phyloP scores from a whole-genome alignment of 2,797 vertebrate genomes.

The Chaunax sp. region DNA sequence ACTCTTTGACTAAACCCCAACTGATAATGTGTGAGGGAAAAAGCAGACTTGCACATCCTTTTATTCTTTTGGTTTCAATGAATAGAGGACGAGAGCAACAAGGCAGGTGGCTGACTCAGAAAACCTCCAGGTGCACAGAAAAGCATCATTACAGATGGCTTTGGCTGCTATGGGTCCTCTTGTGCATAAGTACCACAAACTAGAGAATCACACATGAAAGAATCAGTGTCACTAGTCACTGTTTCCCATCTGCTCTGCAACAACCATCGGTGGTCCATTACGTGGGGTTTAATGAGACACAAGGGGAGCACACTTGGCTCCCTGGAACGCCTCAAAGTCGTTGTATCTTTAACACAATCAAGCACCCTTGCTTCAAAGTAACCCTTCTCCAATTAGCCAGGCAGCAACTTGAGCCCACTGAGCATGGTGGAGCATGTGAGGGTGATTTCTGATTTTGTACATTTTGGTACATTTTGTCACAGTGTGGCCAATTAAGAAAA shows the following conservation, averaged over 20 bases:
- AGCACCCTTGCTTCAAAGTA: slow-evolving; percentile 70
- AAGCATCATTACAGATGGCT: slow-evolving; percentile 60
- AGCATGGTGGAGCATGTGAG: slow-evolving; percentile 27
- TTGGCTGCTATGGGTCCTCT: slow-evolving; percentile 54
- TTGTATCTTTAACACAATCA: slow-evolving; percentile 62
- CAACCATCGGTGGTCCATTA: slow-evolving; percentile 67
- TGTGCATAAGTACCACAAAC: slow-evolving; percentile 51
- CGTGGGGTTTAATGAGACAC: slow-evolving; percentile 75
- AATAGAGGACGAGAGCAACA: slow-evolving; percentile 23
- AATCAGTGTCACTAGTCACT: slow-evolving; percentile 62
- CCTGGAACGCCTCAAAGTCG: slow-evolving; percentile 47
- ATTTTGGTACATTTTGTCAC: slow-evolving; percentile 9
- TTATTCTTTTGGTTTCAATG: slow-evolving; percentile 40
- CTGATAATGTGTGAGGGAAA: slow-evolving; percentile 15
- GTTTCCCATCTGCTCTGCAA: slow-evolving; percentile 60
- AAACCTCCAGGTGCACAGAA: slow-evolving; percentile 61
- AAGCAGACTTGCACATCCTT: slow-evolving; percentile 22
- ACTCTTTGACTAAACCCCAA: slow-evolving; percentile 38
- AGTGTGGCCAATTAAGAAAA: slow-evolving; percentile 9
- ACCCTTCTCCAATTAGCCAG: slow-evolving; percentile 66
- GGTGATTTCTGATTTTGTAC: slow-evolving; percentile 14
- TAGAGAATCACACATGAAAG: slow-evolving; percentile 75
- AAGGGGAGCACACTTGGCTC: slow-evolving; percentile 56
- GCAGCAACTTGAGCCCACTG: slow-evolving; percentile 45
- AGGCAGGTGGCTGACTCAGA: slow-evolving; percentile 67